A percentile compares a stretch with the other conserved stretches of the same genome.
These are phyloP conservation scores for Lepilemur septentrionalis DNA, from an alignment of 2,797 vertebrate genomes.

Conservation along the genomic window DNA sequence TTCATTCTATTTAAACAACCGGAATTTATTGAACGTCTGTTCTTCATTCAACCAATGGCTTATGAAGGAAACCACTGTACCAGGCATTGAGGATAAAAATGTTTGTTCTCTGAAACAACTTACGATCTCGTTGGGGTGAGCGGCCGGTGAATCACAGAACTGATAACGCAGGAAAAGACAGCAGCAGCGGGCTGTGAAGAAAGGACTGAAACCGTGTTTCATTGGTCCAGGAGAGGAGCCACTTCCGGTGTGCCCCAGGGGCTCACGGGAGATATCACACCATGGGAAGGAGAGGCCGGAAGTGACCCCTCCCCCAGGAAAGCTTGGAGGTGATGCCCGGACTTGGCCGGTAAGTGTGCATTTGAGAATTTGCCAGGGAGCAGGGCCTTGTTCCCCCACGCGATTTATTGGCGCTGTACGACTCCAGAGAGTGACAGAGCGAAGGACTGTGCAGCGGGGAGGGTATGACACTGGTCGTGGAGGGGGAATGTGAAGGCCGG, in stretches of 20 bases:
- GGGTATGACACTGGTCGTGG: fast-evolving
- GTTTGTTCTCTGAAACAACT: neutral
- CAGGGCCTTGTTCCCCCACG: fast-evolving
- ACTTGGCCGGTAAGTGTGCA: fast-evolving
- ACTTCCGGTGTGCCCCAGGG: neutral
- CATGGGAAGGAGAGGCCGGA: fast-evolving
- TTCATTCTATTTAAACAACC: neutral
- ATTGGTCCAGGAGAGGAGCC: fast-evolving
- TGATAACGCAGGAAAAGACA: fast-evolving
- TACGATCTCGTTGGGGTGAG: neutral
- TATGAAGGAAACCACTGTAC: neutral
- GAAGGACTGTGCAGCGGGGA: neutral
- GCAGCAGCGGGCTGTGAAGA: fast-evolving
- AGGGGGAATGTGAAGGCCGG: neutral
- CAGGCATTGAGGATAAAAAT: neutral
- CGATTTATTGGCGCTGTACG: fast-evolving
- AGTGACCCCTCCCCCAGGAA: fast-evolving
- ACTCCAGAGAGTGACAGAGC: neutral
- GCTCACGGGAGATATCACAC: neutral
- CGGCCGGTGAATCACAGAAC: neutral
- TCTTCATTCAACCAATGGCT: neutral
- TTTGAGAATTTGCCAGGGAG: too few species aligned
- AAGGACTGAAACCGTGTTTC: neutral
- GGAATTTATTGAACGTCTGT: neutral
- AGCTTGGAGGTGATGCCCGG: fast-evolving